Evolutionary conservation across 2,797 vertebrate genomes (phyloP).

Genomic region (Pangasius djambal): DNA sequence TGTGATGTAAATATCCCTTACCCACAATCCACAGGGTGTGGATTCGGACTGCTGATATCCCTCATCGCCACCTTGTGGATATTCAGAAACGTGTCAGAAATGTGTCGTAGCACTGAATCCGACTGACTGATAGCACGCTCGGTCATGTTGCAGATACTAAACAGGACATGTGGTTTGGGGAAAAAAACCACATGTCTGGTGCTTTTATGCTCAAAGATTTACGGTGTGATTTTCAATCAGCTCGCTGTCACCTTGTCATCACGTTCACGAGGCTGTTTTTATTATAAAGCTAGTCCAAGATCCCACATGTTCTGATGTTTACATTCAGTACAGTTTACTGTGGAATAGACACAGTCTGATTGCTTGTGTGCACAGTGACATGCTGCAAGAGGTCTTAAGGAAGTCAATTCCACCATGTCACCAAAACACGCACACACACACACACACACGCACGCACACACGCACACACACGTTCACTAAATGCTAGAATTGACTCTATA

Average conservation of each 20-base stretch:
- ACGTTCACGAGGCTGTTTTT: not conserved
- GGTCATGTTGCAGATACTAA: not conserved
- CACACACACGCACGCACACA: not conserved
- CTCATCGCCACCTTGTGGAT: slow-evolving; percentile 67
- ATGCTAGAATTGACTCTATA: not conserved
- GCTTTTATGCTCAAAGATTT: not conserved
- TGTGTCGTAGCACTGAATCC: not conserved
- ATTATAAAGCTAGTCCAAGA: not conserved
- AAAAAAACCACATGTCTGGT: too few relatives aligned
- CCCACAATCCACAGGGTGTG: slow-evolving; percentile 10
- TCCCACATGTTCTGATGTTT: not conserved
- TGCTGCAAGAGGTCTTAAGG: not conserved
- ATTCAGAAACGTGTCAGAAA: not conserved
- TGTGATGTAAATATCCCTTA: slow-evolving; percentile 6
- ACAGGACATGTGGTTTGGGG: too few relatives aligned
- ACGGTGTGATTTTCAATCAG: too few relatives aligned
- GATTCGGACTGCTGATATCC: not conserved
- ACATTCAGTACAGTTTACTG: not conserved
- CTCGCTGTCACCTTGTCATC: not conserved
- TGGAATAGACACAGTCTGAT: not conserved
- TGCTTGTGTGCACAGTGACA: too few relatives aligned
- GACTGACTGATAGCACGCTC: not conserved
- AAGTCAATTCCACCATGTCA: not conserved
- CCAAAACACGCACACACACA: not conserved
- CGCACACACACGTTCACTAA: not conserved